These are phyloP conservation scores for Coelopa pilipes DNA, from an alignment of 2,888 invertebrate genomes.

Conservation along the genomic window DNA sequence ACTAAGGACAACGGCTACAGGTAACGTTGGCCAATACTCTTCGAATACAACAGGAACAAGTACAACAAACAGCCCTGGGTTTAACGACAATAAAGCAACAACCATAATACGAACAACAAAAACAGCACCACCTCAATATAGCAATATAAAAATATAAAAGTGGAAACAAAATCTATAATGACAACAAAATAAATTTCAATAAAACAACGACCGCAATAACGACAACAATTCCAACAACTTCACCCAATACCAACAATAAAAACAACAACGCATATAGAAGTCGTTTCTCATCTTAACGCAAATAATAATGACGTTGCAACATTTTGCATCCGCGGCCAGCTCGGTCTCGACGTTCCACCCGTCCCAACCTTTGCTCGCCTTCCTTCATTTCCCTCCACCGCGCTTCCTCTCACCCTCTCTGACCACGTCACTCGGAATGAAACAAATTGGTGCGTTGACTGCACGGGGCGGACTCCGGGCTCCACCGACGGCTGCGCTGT, in stretches of 20 bases:
- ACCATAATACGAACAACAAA: too few relatives aligned
- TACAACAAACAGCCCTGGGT: too few relatives aligned
- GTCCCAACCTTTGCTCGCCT: too few relatives aligned
- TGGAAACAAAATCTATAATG: constrained; percentile 5
- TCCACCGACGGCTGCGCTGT: too few relatives aligned
- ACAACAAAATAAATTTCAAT: neutral
- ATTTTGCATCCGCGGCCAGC: constrained; percentile 13
- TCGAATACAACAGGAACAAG: too few relatives aligned
- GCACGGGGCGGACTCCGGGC: neutral
- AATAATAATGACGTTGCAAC: constrained; percentile 35
- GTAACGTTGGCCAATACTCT: too few relatives aligned
- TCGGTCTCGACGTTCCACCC: neutral
- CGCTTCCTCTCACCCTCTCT: too few relatives aligned
- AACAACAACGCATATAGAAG: constrained; percentile 2
- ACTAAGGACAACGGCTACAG: too few relatives aligned
- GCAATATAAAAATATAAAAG: neutral
- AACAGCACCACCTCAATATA: neutral
- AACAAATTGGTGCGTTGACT: constrained; percentile 27
- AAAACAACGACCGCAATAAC: constrained; percentile 6
- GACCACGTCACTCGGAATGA: neutral
- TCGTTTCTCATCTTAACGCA: constrained; percentile 34
- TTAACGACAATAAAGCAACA: too few relatives aligned
- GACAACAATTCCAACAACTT: too few relatives aligned
- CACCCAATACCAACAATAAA: too few relatives aligned
- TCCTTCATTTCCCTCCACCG: too few relatives aligned